Evolutionary conservation across 2,113 vertebrate genomes (phyloP), one percentile per base, ranked within the genome.

Genomic region (Rhabdornis inornatus): DNA sequence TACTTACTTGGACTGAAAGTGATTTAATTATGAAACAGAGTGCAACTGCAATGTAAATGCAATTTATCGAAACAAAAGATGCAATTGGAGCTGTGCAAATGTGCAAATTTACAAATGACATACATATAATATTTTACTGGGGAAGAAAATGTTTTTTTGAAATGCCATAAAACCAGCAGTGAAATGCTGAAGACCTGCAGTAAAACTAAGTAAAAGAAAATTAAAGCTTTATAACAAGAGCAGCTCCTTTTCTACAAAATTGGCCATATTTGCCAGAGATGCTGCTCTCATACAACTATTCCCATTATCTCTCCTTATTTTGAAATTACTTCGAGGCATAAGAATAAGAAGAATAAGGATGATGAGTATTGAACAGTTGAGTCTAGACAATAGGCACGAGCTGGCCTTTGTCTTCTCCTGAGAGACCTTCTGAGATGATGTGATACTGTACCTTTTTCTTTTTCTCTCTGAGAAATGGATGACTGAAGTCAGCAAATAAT

Each of bases 401-500:
- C 59, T 90, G 83, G 42, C 83, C 95, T 93, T 95, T 94, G 66
- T 77, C 89, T 94, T 39, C 86, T 90, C 39, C 45, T 70, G 55
- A 83, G 85, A 87, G 86, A 93, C 76, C 75, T 92, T 77, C 83
- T 35, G 59, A 90, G 76, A 94, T 78, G 50, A 45, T 45, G 65
- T 24, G 86, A 81, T 77, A 50, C 37, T 50, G 45, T 8, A 57
- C 28, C 44, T 63, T 66, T 87, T 59, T 69, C 75, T 88, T 47
- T 42, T n/a, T 35, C n/a, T 71, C 44, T 49, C 68, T 77, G 50
- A 93, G 86, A 95, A 92, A 94, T 50, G 45, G 71, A 83, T 50
- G 55, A 83, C 86, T 78, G 42, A 94, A 92, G 89, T 95, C 80
- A 94, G 92, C 88, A 96, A 93, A 93, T 78, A 90, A 90, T 87